phyloP scores from a whole-genome alignment of 2,888 invertebrate genomes.

The Adela reaumurella region DNA sequence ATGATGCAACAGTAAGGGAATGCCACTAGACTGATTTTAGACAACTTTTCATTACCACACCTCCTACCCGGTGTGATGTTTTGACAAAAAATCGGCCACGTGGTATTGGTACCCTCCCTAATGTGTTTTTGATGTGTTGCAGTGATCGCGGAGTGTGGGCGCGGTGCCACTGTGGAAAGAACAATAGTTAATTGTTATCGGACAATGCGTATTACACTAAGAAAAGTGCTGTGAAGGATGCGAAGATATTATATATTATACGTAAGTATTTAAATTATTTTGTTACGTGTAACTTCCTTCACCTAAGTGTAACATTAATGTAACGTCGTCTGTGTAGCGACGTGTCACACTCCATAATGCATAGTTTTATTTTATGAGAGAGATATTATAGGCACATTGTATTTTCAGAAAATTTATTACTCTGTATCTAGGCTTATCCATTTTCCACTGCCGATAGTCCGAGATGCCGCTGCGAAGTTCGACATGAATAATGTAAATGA shows the following conservation, averaged over 20 bases:
- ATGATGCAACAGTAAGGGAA: no score
- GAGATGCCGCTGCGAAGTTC: no score
- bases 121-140: conserved; percentile 18
- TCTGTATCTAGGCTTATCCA: neutral
- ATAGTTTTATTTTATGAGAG: conserved; percentile 11
- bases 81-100: no score
- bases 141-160: neutral
- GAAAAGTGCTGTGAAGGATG: conserved; percentile 40
- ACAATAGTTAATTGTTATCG: conserved; percentile 1
- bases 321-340: conserved; percentile 26
- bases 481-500: no score
- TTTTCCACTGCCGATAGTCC: no score
- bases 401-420: conserved; percentile 9
- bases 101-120: no score
- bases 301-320: conserved; percentile 34
- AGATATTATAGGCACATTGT: conserved; percentile 8
- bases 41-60: no score
- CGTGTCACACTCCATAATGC: conserved; percentile 26
- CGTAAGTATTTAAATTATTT: conserved; percentile 53
- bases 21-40: no score
- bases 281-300: conserved; percentile 44
- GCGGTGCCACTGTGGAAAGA: neutral
- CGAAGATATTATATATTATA: conserved; percentile 33
- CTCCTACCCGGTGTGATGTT: no score
- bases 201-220: conserved; percentile 19